These are phyloP conservation scores for Calidris pugnax DNA, from an alignment of 2,113 vertebrate genomes.

Conservation along the genomic window DNA sequence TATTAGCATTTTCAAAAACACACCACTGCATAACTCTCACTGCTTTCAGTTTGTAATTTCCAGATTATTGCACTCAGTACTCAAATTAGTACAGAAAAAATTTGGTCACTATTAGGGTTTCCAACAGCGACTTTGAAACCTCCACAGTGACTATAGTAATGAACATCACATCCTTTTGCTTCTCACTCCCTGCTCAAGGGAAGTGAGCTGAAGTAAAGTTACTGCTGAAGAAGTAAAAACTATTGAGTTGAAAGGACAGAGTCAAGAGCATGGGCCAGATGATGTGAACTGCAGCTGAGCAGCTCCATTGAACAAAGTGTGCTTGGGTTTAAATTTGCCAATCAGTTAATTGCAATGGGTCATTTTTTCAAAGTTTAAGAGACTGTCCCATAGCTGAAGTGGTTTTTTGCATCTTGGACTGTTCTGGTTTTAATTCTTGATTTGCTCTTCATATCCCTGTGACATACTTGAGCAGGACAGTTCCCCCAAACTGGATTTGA, in stretches of 20 bases:
- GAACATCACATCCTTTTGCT: not conserved
- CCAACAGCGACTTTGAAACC: not conserved
- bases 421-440: not conserved
- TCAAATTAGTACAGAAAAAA: not conserved
- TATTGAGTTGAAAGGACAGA: not conserved
- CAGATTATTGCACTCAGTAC: not conserved
- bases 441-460: not conserved
- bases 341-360: not conserved
- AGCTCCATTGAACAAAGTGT: not conserved
- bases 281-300: not conserved
- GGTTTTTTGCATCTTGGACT: not conserved
- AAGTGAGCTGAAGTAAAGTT: too few relatives aligned
- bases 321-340: not conserved
- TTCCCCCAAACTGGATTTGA: not conserved
- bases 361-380: not conserved
- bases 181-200: not conserved
- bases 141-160: not conserved
- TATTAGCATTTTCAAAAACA: not conserved
- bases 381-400: not conserved
- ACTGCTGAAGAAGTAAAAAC: not conserved
- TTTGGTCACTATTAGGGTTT: not conserved
- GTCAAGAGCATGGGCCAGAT: not conserved
- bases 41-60: not conserved
- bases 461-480: not conserved
- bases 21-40: not conserved